Conservation (phyloP, 2,888 invertebrate genomes). For the Adineta ricciae region DNA sequence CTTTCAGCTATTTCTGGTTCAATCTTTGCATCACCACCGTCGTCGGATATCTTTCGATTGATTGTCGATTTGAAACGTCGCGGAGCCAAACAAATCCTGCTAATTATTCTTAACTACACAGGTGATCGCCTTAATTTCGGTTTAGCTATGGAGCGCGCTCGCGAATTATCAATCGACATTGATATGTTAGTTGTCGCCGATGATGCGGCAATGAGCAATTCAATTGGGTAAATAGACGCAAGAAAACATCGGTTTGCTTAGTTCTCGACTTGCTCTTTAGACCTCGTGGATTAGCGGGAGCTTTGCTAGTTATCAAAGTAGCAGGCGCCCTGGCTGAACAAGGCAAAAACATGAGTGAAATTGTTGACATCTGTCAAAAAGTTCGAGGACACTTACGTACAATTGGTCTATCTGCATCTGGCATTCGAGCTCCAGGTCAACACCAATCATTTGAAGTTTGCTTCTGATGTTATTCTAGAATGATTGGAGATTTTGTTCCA, state of each 20-base stretch:
- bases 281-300: slow-evolving; percentile 56
- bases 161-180: slow-evolving; percentile 56
- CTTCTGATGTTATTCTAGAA: not conserved
- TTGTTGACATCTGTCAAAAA: slow-evolving; percentile 46
- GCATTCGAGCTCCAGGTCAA: slow-evolving; percentile 14
- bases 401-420: slow-evolving; percentile 34
- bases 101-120: slow-evolving; percentile 67
- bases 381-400: slow-evolving; percentile 44
- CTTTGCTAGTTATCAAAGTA: slow-evolving; percentile 58
- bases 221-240: slow-evolving; percentile 42
- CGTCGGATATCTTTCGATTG: slow-evolving; percentile 51
- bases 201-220: slow-evolving; percentile 56
- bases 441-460: not conserved
- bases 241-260: no score
- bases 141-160: slow-evolving; percentile 65
- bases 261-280: no score
- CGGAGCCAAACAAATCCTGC: slow-evolving; percentile 45
- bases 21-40: slow-evolving; percentile 68
- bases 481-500: not conserved
- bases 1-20: slow-evolving; percentile 52
- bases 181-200: slow-evolving; percentile 60
- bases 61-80: slow-evolving; percentile 12
- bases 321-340: slow-evolving; percentile 66
- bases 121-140: slow-evolving; percentile 72
- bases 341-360: slow-evolving; percentile 56